Percentiles rank a stretch among this genome's conserved stretches.
Conservation (phyloP, 2,888 invertebrate genomes). For the Leucozona laternaria region DNA sequence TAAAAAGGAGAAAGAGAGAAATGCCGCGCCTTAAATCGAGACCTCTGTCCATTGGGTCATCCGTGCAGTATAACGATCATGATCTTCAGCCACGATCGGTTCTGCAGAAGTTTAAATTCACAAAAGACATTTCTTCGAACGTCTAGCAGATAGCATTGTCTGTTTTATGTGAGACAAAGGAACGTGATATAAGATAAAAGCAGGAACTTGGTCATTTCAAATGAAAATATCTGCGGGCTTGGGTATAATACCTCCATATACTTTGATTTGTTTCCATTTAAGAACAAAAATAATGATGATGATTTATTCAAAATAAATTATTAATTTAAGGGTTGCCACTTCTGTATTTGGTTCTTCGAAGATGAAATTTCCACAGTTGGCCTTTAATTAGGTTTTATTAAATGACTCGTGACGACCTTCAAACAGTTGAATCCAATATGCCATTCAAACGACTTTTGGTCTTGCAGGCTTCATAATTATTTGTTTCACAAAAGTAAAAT, state of each 20-base stretch:
- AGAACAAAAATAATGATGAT: neutral
- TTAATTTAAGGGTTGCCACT: neutral
- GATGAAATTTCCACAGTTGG: neutral
- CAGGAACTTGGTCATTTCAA: neutral
- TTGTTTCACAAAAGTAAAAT: too few species aligned
- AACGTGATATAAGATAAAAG: conserved; percentile 42
- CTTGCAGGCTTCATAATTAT: too few species aligned
- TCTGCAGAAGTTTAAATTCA: conserved; percentile 33
- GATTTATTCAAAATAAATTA: neutral
- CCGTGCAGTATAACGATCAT: conserved; percentile 68
- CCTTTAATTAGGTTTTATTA: neutral
- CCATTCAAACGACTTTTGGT: too few species aligned
- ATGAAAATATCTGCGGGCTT: conserved; percentile 27
- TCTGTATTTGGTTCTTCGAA: neutral
- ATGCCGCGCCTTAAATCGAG: conserved; percentile 52
- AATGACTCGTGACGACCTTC: too few species aligned
- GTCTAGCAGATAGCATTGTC: conserved; percentile 38
- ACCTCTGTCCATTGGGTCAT: conserved; percentile 68
- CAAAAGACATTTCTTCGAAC: conserved; percentile 55
- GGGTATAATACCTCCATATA: conserved; percentile 1
- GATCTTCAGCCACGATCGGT: conserved; percentile 64
- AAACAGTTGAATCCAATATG: too few species aligned
- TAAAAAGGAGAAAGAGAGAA: conserved; percentile 49
- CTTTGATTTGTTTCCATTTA: conserved; percentile 6
- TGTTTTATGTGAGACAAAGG: conserved; percentile 53